phyloP scores from a whole-genome alignment of 2,888 invertebrate species.

The Molanna angustata region DNA sequence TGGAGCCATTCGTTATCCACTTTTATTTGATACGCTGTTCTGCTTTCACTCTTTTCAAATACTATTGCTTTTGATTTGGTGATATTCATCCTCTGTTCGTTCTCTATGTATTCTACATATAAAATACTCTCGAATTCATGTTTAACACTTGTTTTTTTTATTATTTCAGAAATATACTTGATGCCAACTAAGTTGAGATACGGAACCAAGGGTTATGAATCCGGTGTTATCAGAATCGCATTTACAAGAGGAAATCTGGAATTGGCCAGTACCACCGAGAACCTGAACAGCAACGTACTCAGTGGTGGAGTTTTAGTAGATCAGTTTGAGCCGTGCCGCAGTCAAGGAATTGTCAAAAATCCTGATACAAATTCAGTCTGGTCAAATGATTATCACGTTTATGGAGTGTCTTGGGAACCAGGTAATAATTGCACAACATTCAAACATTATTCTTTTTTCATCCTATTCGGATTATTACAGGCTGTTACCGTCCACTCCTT shows the following conservation, averaged over 20 bases:
- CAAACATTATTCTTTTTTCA: too few species aligned
- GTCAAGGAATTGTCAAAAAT: slow-evolving; percentile 38
- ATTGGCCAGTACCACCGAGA: slow-evolving; percentile 40
- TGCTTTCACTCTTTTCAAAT: too few species aligned
- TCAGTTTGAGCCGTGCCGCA: slow-evolving; percentile 40
- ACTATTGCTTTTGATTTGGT: too few species aligned
- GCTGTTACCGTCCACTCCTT: too few species aligned
- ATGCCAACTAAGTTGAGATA: slow-evolving; percentile 63
- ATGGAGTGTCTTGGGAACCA: slow-evolving; percentile 63
- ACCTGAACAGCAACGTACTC: slow-evolving; percentile 44
- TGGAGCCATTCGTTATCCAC: too few species aligned
- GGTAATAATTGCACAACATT: too few species aligned
- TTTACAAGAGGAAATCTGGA: slow-evolving; percentile 63
- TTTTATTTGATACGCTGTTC: too few species aligned
- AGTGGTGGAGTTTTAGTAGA: slow-evolving; percentile 53
- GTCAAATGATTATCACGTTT: slow-evolving; percentile 63
- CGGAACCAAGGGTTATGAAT: slow-evolving; percentile 55
- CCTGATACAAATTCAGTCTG: slow-evolving; percentile 39
- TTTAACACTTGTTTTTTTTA: neutral
- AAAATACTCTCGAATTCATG: too few species aligned
- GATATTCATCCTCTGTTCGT: too few species aligned
- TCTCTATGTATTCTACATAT: too few species aligned
- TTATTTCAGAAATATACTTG: slow-evolving; percentile 47
- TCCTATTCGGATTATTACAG: too few species aligned
- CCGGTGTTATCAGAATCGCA: slow-evolving; percentile 72